These are phyloP conservation scores for Solea senegalensis DNA, from an alignment of 2,113 vertebrate genomes.

Conservation along the genomic window DNA sequence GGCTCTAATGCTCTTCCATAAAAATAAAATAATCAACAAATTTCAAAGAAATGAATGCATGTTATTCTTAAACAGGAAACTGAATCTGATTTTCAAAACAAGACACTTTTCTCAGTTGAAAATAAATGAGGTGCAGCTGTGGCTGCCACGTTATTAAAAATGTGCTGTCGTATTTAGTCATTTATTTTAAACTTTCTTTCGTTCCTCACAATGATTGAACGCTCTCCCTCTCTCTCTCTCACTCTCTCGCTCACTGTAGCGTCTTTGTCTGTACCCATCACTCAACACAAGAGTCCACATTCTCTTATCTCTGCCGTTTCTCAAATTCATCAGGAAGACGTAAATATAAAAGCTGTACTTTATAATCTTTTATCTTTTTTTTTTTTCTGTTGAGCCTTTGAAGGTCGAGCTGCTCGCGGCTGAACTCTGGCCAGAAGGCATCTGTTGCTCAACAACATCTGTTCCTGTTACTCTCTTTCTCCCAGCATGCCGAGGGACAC, in stretches of 20 bases:
- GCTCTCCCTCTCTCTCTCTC: not conserved
- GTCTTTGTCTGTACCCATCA: constrained; percentile 12
- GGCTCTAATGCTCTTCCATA: too few relatives aligned
- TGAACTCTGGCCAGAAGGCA: constrained; percentile 90
- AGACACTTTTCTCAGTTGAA: too few relatives aligned
- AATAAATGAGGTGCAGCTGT: too few relatives aligned
- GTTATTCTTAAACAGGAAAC: too few relatives aligned
- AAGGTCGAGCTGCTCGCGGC: constrained; percentile 84
- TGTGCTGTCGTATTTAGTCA: too few relatives aligned
- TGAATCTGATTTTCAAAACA: too few relatives aligned
- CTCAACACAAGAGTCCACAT: constrained; percentile 1
- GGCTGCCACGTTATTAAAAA: too few relatives aligned
- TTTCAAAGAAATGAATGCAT: too few relatives aligned
- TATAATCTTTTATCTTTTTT: constrained; percentile 25
- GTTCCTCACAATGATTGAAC: not conserved
- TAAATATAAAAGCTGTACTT: constrained; percentile 34
- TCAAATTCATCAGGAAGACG: constrained; percentile 6
- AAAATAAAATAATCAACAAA: too few relatives aligned
- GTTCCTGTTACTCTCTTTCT: constrained; percentile 89
- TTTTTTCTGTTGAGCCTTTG: constrained; percentile 71
- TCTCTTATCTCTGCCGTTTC: constrained; percentile 23
- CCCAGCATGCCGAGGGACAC: constrained; percentile 88
- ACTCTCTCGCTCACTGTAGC: not conserved
- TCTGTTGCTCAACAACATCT: constrained; percentile 97
- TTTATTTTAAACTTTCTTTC: not conserved